Evolutionary conservation across 1,140 invertebrate genomes (phyloP), one percentile per base, ranked within the genome.

Genomic region (Bombus breviceps): DNA sequence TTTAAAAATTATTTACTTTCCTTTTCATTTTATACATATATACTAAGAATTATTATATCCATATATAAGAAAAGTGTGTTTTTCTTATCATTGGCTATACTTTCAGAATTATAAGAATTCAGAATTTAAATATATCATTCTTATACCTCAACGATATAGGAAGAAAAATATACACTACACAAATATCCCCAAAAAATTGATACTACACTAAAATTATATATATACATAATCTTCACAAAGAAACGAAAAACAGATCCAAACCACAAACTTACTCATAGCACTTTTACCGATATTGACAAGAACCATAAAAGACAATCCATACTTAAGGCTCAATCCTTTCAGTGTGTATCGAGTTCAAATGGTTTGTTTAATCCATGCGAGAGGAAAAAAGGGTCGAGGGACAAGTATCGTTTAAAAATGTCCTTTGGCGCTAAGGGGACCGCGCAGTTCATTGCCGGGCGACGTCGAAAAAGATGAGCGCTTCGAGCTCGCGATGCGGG

Each of bases 401-500:
- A 37, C 28, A 12, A 43, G 25, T 8, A 41, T 59, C 34, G 34
- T 28, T 37, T 28, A 28, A 39, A 39, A 76, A 37, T 59, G 13
- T 76, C 3, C 25, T 59, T 59, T 37, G 25, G 25, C 12, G 22
- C 25, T 39, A 37, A 72, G 37, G 32, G 15, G 41, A 34, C 15
- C 22, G n/a, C 9, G 5, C 32, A 15, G 28, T 80, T 69, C 74
- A 66, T 80, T 74, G 59, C 74, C 37, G 53, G 1, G 22, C 37
- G 18, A 68, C 62, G 64, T 57, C 57, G 41, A 66, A 39, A 79
- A 88, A 79, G 47, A 59, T 18, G 43, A 69, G 37, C 18, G 41
- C 22, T 39, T 69, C 18, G 43, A 34, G 0, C 53, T 15, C 12
- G n/a, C 13, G 43, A 53, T 6, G 81, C 28, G 28, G 47, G 34